These are phyloP conservation scores for Polyommatus icarus DNA, from an alignment of 2,888 invertebrate species.

Conservation along the genomic window DNA sequence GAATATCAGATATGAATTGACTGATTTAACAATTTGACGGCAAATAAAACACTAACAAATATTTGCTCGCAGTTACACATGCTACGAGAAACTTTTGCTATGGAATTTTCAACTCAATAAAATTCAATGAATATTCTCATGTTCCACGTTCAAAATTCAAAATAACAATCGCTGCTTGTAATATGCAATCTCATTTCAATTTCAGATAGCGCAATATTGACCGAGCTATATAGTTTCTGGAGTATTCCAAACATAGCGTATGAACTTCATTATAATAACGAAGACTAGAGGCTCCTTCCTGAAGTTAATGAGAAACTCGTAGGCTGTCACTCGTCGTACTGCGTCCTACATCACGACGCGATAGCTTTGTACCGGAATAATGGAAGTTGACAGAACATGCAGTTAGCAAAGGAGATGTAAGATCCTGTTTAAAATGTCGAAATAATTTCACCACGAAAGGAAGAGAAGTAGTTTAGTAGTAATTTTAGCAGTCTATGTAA, in stretches of 20 bases:
- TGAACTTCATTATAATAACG: slow-evolving; percentile 24
- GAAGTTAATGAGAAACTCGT: slow-evolving; percentile 33
- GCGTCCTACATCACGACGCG: slow-evolving; percentile 27
- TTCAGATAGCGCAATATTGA: slow-evolving; percentile 15
- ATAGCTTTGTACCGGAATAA: slow-evolving; percentile 23
- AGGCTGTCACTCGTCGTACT: slow-evolving; percentile 31
- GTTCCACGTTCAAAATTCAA: not conserved
- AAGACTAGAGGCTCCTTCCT: slow-evolving; percentile 30
- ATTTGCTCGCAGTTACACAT: not conserved
- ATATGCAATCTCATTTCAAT: slow-evolving; percentile 23
- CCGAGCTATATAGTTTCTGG: not conserved
- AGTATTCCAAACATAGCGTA: not conserved
- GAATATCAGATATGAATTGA: not conserved
- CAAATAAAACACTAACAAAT: not conserved
- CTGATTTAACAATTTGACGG: not conserved
- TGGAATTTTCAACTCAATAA: slow-evolving; percentile 2
- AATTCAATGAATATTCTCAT: slow-evolving; percentile 13
- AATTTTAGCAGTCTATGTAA: too few relatives aligned
- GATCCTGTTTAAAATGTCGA: not conserved
- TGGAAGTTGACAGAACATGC: not conserved
- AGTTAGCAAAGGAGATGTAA: not conserved
- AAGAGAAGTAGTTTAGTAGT: too few relatives aligned
- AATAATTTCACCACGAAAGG: not conserved
- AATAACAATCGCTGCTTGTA: slow-evolving; percentile 23
- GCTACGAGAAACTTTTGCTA: not conserved